Conservation (phyloP, 1,140 invertebrate genomes). For the Spodoptera frugiperda region DNA sequence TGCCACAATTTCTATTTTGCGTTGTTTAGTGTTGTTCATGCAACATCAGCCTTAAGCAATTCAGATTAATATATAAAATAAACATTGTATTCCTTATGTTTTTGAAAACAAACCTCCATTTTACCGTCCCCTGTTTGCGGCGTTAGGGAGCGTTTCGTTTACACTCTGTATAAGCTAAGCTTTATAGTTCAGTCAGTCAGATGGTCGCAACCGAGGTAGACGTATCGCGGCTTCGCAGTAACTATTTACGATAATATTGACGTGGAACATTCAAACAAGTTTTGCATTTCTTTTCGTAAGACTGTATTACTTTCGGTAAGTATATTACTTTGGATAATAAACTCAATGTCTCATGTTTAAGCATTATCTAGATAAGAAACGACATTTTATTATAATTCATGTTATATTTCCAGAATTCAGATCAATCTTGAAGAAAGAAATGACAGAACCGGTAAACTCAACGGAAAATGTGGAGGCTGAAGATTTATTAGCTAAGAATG, state of each 20-base stretch:
- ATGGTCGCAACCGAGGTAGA: slow-evolving; percentile 55
- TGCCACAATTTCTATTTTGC: too few species aligned
- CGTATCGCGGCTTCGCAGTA: slow-evolving; percentile 67
- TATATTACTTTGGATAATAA: not conserved
- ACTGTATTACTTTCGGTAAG: slow-evolving; percentile 27
- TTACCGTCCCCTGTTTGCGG: too few species aligned
- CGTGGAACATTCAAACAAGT: slow-evolving; percentile 67
- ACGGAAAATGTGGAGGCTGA: slow-evolving; percentile 52
- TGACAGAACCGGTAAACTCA: not conserved
- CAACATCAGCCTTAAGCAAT: too few species aligned
- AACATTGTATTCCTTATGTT: slow-evolving; percentile 75
- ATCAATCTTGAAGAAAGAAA: slow-evolving; percentile 54
- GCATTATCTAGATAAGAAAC: too few species aligned
- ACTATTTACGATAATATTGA: slow-evolving; percentile 67
- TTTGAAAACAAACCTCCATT: too few species aligned
- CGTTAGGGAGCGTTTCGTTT: too few species aligned
- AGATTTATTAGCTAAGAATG: slow-evolving; percentile 72
- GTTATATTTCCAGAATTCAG: slow-evolving; percentile 63
- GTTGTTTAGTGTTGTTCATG: too few species aligned
- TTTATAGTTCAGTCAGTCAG: slow-evolving; percentile 62
- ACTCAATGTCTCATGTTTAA: too few species aligned
- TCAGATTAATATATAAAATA: slow-evolving; percentile 63
- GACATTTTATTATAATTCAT: not conserved
- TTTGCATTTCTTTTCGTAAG: slow-evolving; percentile 75
- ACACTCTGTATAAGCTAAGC: slow-evolving; percentile 65